These are phyloP conservation scores for Achlya flavicornis DNA, from an alignment of 2,888 invertebrate genomes.

Conservation along the genomic window DNA sequence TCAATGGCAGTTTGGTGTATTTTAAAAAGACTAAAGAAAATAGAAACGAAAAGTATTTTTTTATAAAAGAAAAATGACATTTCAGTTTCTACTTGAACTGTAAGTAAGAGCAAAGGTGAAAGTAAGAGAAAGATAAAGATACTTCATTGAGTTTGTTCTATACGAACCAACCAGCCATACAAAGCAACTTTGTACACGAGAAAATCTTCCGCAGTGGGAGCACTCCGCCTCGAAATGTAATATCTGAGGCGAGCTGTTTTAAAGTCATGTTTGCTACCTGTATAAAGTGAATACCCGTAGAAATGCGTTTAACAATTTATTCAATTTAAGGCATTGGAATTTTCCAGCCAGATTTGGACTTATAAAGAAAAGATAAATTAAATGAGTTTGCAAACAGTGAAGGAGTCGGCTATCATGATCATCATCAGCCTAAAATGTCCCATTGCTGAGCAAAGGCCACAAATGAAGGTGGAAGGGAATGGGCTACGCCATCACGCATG, in stretches of 20 bases:
- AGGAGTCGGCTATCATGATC: no score
- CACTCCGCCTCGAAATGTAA: constrained; percentile 1
- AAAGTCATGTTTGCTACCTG: neutral
- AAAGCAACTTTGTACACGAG: neutral
- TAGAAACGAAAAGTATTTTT: no score
- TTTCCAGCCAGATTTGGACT: neutral
- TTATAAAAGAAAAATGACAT: neutral
- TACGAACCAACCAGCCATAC: neutral
- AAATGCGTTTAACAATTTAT: neutral
- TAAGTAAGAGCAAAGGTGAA: neutral
- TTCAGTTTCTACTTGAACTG: neutral
- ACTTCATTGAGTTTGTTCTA: constrained; percentile 1
- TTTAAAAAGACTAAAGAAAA: no score
- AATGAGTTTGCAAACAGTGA: no score
- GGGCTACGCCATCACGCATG: no score
- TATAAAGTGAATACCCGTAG: neutral
- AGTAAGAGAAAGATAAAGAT: neutral
- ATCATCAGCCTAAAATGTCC: no score
- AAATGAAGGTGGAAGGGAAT: no score
- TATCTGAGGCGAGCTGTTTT: constrained; percentile 1
- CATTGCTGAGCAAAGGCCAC: no score
- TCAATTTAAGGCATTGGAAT: neutral
- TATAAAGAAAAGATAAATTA: neutral
- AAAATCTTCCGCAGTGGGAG: neutral
- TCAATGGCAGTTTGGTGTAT: no score